These are phyloP conservation scores for Heterotis niloticus DNA, from an alignment of 2,113 vertebrate species.

Conservation along the genomic window DNA sequence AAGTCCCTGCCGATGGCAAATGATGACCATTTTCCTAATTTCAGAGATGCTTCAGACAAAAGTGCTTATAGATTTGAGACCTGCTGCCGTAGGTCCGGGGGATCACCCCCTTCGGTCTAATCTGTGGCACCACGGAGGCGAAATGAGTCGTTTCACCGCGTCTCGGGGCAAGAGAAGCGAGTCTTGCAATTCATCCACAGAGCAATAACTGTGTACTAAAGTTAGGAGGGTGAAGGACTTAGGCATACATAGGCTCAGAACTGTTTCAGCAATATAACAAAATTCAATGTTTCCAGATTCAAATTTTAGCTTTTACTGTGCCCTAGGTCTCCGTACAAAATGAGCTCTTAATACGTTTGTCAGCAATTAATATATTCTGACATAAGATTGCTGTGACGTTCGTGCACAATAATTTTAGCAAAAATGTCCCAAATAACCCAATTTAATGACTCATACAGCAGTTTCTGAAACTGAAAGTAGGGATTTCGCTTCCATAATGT, in stretches of 20 bases:
- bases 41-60: conserved; percentile 21
- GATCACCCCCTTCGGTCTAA: background rate
- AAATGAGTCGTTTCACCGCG: background rate
- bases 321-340: no score
- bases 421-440: background rate
- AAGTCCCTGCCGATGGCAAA: conserved; percentile 8
- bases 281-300: no score
- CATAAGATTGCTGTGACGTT: no score
- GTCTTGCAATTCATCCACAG: no score
- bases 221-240: no score
- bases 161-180: background rate
- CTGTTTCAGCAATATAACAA: background rate
- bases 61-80: conserved; percentile 14
- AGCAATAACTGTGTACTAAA: no score
- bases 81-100: background rate
- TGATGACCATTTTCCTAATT: conserved; percentile 25
- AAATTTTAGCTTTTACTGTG: no score
- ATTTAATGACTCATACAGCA: background rate
- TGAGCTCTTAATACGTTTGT: no score
- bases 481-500: background rate
- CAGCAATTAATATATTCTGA: no score
- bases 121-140: background rate
- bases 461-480: no score
- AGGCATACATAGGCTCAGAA: no score
- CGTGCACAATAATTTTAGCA: background rate